Evolutionary conservation across 2,888 invertebrate genomes (phyloP).

Genomic region (Dasypogon diadema): DNA sequence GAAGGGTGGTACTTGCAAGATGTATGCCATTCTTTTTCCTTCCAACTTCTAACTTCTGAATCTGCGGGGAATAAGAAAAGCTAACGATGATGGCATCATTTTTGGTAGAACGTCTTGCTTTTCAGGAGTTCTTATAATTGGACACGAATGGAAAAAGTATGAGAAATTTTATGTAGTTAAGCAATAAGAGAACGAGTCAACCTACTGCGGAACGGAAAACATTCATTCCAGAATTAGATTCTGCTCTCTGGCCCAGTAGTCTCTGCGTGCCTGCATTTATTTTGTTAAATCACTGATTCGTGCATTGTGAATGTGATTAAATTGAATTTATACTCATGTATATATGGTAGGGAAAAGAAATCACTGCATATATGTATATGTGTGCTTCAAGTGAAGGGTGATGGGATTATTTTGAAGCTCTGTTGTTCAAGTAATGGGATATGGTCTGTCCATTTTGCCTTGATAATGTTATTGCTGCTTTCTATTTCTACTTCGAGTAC

Average conservation of each 20-base stretch:
- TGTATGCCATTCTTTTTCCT: not conserved
- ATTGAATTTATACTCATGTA: too few relatives aligned
- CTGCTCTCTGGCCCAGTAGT: not conserved
- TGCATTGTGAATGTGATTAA: not conserved
- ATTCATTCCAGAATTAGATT: slow-evolving; percentile 10
- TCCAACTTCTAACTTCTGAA: slow-evolving; percentile 2
- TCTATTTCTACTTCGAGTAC: too few relatives aligned
- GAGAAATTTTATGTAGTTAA: slow-evolving; percentile 16
- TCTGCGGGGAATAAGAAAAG: not conserved
- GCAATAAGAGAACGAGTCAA: slow-evolving; percentile 12
- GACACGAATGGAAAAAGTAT: slow-evolving; percentile 16
- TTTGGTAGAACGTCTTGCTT: slow-evolving; percentile 4
- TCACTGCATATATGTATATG: too few relatives aligned
- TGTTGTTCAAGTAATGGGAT: too few relatives aligned
- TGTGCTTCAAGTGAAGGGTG: too few relatives aligned
- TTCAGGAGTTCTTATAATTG: slow-evolving; percentile 26
- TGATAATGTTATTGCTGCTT: too few relatives aligned
- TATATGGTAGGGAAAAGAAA: too few relatives aligned
- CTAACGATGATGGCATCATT: slow-evolving; percentile 34
- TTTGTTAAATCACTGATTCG: too few relatives aligned
- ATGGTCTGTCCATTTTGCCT: too few relatives aligned
- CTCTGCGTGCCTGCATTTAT: too few relatives aligned
- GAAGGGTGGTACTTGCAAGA: slow-evolving; percentile 14
- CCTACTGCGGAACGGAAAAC: not conserved
- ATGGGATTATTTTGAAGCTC: too few relatives aligned